phyloP scores from a whole-genome alignment of 2,888 invertebrate species.

The Zhengitettix transpicula region DNA sequence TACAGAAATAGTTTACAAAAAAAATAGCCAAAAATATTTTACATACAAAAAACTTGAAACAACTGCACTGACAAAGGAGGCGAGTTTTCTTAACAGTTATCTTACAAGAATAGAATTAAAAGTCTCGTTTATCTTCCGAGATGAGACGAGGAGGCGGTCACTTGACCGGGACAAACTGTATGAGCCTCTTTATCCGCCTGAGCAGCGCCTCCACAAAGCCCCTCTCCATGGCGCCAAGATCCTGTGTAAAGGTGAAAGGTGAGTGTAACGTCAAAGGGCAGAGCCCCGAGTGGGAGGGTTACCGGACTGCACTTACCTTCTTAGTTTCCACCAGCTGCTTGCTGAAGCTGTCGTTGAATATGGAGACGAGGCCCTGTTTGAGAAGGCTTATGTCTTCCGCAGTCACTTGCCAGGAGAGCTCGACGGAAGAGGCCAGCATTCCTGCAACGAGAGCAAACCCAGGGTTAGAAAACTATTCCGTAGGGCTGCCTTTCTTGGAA shows the following conservation, averaged over 20 bases:
- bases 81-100: too few relatives aligned
- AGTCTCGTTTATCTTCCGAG: too few relatives aligned
- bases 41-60: too few relatives aligned
- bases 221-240: constrained; percentile 33
- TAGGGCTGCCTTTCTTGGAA: too few relatives aligned
- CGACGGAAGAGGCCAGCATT: not conserved
- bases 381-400: constrained; percentile 41
- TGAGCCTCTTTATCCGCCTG: constrained; percentile 59
- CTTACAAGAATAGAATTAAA: too few relatives aligned
- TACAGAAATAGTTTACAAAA: too few relatives aligned
- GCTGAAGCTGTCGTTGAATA: constrained; percentile 64
- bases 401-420: not conserved
- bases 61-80: too few relatives aligned
- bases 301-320: constrained; percentile 26
- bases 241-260: not conserved
- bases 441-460: too few relatives aligned
- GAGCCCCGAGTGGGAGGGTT: not conserved
- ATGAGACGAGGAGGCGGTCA: constrained; percentile 16
- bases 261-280: not conserved
- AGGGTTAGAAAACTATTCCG: too few relatives aligned
- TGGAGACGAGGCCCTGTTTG: constrained; percentile 51
- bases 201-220: constrained; percentile 57
- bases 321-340: constrained; percentile 52
- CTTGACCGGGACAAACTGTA: constrained; percentile 55
- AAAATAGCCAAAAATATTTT: too few relatives aligned